A percentile compares a stretch with the other conserved stretches of the same genome.
phyloP scores from a whole-genome alignment of 2,888 invertebrate species.

The Phyllotreta striolata region DNA sequence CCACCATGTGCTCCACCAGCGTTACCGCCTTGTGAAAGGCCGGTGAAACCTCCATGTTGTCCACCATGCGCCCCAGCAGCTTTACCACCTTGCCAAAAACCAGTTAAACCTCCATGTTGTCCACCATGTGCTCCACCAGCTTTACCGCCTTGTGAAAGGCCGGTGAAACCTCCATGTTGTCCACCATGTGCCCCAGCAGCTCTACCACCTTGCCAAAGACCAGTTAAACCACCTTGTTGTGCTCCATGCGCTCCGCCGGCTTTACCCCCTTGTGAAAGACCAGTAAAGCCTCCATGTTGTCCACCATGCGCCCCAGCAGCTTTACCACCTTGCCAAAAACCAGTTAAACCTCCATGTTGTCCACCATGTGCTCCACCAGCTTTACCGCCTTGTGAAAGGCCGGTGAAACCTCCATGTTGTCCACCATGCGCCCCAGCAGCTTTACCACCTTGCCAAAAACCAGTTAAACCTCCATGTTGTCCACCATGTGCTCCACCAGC shows the following conservation, averaged over 20 bases:
- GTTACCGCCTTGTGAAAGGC: neutral
- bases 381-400: neutral
- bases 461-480: neutral
- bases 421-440: neutral
- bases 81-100: neutral
- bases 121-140: neutral
- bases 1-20: neutral
- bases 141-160: no score
- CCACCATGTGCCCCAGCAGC: neutral
- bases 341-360: constrained; percentile 4
- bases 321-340: neutral
- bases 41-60: neutral
- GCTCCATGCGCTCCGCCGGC: neutral
- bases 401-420: constrained; percentile 1
- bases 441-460: neutral
- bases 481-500: neutral
- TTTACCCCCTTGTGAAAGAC: neutral
- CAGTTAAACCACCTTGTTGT: neutral
- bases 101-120: neutral
- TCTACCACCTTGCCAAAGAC: no score
- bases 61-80: neutral
- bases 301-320: neutral
- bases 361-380: constrained; percentile 6
- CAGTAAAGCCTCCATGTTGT: neutral
- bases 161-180: neutral